Conservation (phyloP, 2,113 vertebrate genomes). For the Nesogale talazaci region DNA sequence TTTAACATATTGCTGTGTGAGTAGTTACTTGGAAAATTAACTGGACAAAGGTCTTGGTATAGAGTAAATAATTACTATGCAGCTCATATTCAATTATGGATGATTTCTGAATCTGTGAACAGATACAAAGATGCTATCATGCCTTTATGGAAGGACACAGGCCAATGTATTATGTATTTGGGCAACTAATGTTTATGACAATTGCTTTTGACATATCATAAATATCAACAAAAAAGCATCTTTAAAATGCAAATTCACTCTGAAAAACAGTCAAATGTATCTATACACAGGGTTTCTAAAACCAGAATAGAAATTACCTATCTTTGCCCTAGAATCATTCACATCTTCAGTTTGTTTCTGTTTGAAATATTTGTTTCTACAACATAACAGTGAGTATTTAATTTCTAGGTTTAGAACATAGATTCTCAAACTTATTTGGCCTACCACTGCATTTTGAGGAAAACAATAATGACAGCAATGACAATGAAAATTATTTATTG, state of each 20-base stretch:
- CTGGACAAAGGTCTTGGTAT: not conserved
- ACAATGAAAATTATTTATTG: too few relatives aligned
- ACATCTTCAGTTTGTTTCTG: not conserved
- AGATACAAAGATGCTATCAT: not conserved
- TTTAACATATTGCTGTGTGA: slow-evolving; percentile 30
- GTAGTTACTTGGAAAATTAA: slow-evolving; percentile 35
- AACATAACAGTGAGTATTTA: not conserved
- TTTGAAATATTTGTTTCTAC: not conserved
- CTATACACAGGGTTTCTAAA: not conserved
- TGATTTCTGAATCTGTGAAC: slow-evolving; percentile 9
- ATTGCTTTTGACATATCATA: not conserved
- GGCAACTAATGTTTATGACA: not conserved
- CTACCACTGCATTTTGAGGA: too few relatives aligned
- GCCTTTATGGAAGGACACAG: not conserved
- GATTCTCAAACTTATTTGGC: too few relatives aligned
- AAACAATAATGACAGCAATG: too few relatives aligned
- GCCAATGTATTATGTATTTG: slow-evolving; percentile 10
- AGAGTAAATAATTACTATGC: not conserved
- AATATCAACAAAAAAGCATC: not conserved
- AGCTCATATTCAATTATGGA: not conserved
- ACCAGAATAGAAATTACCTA: not conserved
- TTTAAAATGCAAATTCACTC: not conserved
- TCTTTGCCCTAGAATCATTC: not conserved
- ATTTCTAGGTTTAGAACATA: not conserved
- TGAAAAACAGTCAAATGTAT: not conserved